phyloP scores from a whole-genome alignment of 1,140 invertebrate species.

The Euura lappo region DNA sequence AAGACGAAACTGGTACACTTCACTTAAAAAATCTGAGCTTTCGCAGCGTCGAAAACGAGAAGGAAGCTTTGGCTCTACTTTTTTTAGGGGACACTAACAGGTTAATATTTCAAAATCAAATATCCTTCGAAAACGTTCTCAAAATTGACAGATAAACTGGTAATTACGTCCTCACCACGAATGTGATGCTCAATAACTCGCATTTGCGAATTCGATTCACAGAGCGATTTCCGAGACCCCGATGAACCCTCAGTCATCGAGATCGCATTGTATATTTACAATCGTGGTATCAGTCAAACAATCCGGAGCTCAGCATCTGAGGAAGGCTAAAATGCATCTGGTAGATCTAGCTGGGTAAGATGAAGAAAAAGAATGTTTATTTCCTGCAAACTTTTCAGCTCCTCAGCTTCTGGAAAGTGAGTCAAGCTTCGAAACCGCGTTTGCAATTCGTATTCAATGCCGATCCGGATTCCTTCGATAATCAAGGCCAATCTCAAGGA shows the following conservation, averaged over 20 bases:
- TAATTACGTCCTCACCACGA: neutral
- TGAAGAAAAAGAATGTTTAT: neutral
- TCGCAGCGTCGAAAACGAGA: constrained; percentile 62
- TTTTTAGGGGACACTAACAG: constrained; percentile 68
- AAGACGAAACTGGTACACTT: constrained; percentile 66
- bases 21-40: constrained; percentile 69
- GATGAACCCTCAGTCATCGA: constrained; percentile 70
- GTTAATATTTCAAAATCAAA: constrained; percentile 32
- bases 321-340: constrained; percentile 68
- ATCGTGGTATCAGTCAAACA: constrained; percentile 64
- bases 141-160: neutral
- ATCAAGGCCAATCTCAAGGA: too few relatives aligned
- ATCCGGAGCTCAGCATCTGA: constrained; percentile 56
- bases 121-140: neutral
- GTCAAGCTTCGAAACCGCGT: too few relatives aligned
- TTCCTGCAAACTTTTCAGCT: too few relatives aligned
- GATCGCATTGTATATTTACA: constrained; percentile 75
- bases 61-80: constrained; percentile 68
- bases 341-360: constrained; percentile 72
- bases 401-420: too few relatives aligned
- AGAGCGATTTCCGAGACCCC: constrained; percentile 71
- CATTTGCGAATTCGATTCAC: constrained; percentile 24
- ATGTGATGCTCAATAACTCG: neutral
- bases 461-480: too few relatives aligned
- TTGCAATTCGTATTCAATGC: too few relatives aligned